Percentiles rank a stretch among this genome's conserved stretches.
Conservation (phyloP, 2,888 invertebrate genomes). For the Athalia cordata region DNA sequence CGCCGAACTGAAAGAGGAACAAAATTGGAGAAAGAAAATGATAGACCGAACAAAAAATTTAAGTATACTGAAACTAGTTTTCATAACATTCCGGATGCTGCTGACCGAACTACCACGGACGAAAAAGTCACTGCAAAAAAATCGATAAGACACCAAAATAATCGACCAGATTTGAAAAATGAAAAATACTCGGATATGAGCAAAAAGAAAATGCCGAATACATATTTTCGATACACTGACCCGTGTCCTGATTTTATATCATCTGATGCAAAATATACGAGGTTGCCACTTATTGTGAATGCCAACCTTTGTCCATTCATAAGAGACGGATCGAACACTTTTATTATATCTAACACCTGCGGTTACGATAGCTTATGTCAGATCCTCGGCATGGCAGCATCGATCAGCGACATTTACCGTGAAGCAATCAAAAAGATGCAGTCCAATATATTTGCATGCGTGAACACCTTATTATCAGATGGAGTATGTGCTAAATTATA, state of each 20-base stretch:
- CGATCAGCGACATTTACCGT: constrained; percentile 16
- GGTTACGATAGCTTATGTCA: constrained; percentile 28
- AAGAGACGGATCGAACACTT: constrained; percentile 3
- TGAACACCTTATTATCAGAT: constrained; percentile 8
- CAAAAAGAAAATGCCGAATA: too few relatives aligned
- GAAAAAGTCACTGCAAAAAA: too few relatives aligned
- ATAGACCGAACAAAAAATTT: constrained; percentile 4
- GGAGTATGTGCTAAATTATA: constrained; percentile 34
- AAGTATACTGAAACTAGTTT: constrained; percentile 19
- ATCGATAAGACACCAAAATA: too few relatives aligned
- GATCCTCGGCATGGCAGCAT: constrained; percentile 12
- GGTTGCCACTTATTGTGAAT: constrained; percentile 23
- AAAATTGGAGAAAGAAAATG: constrained; percentile 38
- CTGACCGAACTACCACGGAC: too few relatives aligned
- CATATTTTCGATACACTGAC: constrained; percentile 23
- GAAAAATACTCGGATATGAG: too few relatives aligned
- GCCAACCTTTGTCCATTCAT: constrained; percentile 17
- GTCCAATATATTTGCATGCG: constrained; percentile 32
- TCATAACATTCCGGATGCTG: too few relatives aligned
- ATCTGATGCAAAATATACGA: constrained; percentile 16
- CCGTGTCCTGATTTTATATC: constrained; percentile 33
- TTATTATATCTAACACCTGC: constrained; percentile 17
- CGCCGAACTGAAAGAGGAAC: constrained; percentile 24
- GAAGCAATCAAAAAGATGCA: constrained; percentile 16
- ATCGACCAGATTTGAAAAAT: too few relatives aligned